Conservation (phyloP, 2,113 vertebrate genomes). For the Mellivora capensis region DNA sequence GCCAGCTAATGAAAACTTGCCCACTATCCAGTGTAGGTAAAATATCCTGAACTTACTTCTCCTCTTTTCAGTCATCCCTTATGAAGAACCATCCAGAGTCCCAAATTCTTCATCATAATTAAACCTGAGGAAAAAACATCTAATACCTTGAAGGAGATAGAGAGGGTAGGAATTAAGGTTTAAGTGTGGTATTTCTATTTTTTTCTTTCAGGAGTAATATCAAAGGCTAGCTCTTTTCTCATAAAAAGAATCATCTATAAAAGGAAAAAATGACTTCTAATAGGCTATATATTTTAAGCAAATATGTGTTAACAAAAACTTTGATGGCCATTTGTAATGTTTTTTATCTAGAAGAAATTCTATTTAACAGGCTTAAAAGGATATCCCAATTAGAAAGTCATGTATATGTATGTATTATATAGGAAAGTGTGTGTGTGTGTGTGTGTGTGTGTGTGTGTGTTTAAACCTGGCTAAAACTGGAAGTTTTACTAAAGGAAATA, state of each 20-base stretch:
- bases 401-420: neutral
- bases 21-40: neutral
- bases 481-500: neutral
- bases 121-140: neutral
- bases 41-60: neutral
- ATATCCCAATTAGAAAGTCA: neutral
- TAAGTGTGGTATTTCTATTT: neutral
- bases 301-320: neutral
- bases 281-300: neutral
- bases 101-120: neutral
- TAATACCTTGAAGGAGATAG: neutral
- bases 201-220: neutral
- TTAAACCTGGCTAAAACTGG: slow-evolving; percentile 3
- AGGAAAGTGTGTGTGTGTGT: neutral
- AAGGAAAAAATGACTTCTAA: neutral
- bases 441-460: neutral
- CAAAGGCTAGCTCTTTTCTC: neutral
- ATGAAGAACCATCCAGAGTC: neutral
- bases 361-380: neutral
- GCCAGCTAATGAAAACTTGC: neutral
- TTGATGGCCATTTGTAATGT: neutral
- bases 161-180: neutral
- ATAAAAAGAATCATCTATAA: neutral
- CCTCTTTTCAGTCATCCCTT: neutral
- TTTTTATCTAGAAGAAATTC: neutral